Conservation (phyloP, 92 coral and sea anemone genomes). For the Palythoa grandis region DNA sequence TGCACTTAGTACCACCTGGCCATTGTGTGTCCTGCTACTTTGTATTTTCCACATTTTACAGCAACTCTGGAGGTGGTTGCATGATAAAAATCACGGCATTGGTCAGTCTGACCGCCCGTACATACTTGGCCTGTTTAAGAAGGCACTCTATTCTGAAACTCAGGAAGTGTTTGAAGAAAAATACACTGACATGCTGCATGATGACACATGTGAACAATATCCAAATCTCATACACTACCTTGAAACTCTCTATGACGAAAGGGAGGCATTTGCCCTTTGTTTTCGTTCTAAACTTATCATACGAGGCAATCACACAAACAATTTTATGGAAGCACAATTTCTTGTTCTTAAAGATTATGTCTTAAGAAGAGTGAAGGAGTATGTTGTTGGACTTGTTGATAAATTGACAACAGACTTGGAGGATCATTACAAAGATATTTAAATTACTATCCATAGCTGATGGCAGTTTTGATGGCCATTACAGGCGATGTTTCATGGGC, state of each 20-base stretch:
- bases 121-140: constrained; percentile 47
- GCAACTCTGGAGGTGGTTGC: constrained; percentile 52
- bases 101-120: constrained; percentile 41
- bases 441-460: constrained; percentile 44
- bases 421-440: constrained; percentile 45
- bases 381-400: constrained; percentile 49
- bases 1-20: constrained; percentile 62
- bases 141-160: constrained; percentile 48
- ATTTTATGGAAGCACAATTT: constrained; percentile 46
- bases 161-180: constrained; percentile 43
- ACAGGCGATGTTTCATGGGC: constrained; percentile 47
- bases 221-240: constrained; percentile 34
- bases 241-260: constrained; percentile 14
- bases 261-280: constrained; percentile 51
- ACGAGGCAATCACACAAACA: constrained; percentile 48
- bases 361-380: constrained; percentile 45
- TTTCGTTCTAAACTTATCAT: constrained; percentile 32
- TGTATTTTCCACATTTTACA: constrained; percentile 50
- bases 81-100: constrained; percentile 41
- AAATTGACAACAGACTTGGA: constrained; percentile 44
- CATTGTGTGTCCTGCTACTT: constrained; percentile 26
- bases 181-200: constrained; percentile 31
- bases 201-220: constrained; percentile 27
- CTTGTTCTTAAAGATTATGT: constrained; percentile 42
- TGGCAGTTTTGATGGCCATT: constrained; percentile 54